Evolutionary conservation across 64 coral and sea anemone genomes (phyloP), one percentile per base, ranked within the genome.

Genomic region (Pocillopora damicornis): DNA sequence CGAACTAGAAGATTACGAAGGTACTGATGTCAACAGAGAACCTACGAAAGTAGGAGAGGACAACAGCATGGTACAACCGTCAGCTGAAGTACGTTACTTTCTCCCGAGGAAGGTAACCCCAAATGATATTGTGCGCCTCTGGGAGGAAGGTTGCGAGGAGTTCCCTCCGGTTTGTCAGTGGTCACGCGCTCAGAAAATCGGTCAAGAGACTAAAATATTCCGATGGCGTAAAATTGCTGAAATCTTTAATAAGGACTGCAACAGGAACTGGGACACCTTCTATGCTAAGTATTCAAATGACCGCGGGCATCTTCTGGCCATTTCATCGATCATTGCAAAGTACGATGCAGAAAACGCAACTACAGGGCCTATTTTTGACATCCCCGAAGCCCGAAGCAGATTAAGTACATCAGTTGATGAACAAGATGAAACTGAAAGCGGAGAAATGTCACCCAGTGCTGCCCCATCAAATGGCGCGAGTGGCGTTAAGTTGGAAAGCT

Each of bases 181-280:
- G 97, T 92, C 90, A 63, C 92, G 93, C 25, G 97, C 97, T 73
- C 97, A 99, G 71, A 95, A 95, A 73, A 99, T 99, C 72, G 97
- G 97, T 26, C 97, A 99, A 76, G 97, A 99, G 71, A 99, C 97
- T n/a, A 99, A 99, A 88, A 92, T 99, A 57, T 99, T 99, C 76
- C 97, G 97, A 14, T 99, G 97, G 97, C 94, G 95, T 57, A 99
- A 99, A 75, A 95, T 99, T 34, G 97, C 95, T 18, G 97, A 99
- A 69, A 92, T 99, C 72, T 99, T 99, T 30, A 99, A 93, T 26
- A 87, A 81, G 11, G 93, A 99, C 60, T 95, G 97, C 68, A 67
- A 88, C 17, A 87, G 93, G 37, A 74, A 86, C 42, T 99, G 97
- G 97, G 72, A 89, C 58, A 58, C 73, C 73, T 99, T 99, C 79